A percentile compares a stretch with the other conserved stretches of the same genome.
Conservation (phyloP, 2,888 invertebrate species). For the Xylota sylvarum region DNA sequence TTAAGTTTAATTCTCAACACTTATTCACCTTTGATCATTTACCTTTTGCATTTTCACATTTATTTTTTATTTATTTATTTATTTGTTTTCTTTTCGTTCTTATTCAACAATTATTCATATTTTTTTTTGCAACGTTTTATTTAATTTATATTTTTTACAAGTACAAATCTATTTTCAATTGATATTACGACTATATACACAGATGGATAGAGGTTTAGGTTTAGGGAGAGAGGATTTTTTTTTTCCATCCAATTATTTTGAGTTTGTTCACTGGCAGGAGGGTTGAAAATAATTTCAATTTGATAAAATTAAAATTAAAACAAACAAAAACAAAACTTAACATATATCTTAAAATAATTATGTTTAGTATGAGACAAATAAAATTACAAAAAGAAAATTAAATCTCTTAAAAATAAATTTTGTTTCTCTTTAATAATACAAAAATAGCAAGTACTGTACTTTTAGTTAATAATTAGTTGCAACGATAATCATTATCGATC, state of each 20-base stretch:
- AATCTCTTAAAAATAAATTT: slow-evolving; percentile 53
- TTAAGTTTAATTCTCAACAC: slow-evolving; percentile 5
- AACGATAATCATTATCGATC: slow-evolving; percentile 73
- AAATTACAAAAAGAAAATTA: slow-evolving; percentile 14
- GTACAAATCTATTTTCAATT: slow-evolving; percentile 54
- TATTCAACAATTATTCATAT: slow-evolving; percentile 12
- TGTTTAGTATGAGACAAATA: slow-evolving; percentile 31
- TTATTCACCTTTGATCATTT: slow-evolving; percentile 6
- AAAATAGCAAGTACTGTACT: slow-evolving; percentile 73
- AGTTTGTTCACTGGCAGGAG: slow-evolving; percentile 68
- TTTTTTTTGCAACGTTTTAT: slow-evolving; percentile 38
- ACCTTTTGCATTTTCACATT: slow-evolving; percentile 17
- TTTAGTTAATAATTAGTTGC: slow-evolving; percentile 71
- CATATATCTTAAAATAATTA: slow-evolving; percentile 27
- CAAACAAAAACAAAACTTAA: slow-evolving; percentile 62
- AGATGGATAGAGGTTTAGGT: slow-evolving; percentile 53
- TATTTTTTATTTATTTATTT: not conserved
- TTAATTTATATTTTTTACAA: slow-evolving; percentile 56
- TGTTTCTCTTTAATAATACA: slow-evolving; percentile 61
- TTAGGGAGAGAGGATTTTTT: slow-evolving; percentile 6
- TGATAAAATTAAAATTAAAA: slow-evolving; percentile 34
- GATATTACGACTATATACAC: slow-evolving; percentile 69
- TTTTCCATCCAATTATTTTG: slow-evolving; percentile 41
- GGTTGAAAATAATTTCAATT: slow-evolving; percentile 46
- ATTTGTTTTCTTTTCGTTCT: not conserved